A percentile compares a stretch with the other conserved stretches of the same genome.
Conservation (phyloP, 2,888 invertebrate species). For the Drosophila ustulata region DNA sequence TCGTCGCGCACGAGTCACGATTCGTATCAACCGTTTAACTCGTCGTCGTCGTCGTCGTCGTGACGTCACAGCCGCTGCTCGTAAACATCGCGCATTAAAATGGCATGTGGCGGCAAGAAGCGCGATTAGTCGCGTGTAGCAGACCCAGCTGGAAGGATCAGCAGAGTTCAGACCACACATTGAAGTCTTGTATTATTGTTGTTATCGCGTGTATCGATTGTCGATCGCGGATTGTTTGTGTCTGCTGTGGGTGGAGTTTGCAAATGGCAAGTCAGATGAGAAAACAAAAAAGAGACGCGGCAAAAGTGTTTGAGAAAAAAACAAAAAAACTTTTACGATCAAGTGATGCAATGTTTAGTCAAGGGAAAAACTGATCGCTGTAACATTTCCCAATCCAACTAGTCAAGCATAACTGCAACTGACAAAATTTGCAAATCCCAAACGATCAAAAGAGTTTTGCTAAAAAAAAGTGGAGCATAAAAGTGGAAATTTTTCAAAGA, state of each 20-base stretch:
- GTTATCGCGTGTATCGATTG: slow-evolving; percentile 1
- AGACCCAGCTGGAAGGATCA: slow-evolving; percentile 66
- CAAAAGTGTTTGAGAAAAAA: not conserved
- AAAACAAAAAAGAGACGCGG: slow-evolving; percentile 12
- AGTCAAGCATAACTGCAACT: slow-evolving; percentile 10
- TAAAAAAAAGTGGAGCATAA: not conserved
- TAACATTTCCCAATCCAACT: slow-evolving; percentile 17
- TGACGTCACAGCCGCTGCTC: slow-evolving; percentile 44
- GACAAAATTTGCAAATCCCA: not conserved
- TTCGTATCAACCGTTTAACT: slow-evolving; percentile 32
- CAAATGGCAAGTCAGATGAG: slow-evolving; percentile 8
- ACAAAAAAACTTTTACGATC: slow-evolving; percentile 2
- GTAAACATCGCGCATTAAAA: slow-evolving; percentile 52
- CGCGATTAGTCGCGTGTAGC: slow-evolving; percentile 62
- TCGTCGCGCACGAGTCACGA: slow-evolving; percentile 28
- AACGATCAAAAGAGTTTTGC: not conserved
- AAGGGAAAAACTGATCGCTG: slow-evolving; percentile 23
- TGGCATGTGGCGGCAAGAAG: slow-evolving; percentile 23
- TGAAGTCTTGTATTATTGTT: not conserved
- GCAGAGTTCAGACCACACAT: slow-evolving; percentile 6
- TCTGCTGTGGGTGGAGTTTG: slow-evolving; percentile 29
- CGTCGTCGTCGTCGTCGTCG: slow-evolving; percentile 15
- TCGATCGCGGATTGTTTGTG: slow-evolving; percentile 12
- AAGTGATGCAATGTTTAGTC: slow-evolving; percentile 31
- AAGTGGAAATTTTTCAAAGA: not conserved